phyloP scores from a whole-genome alignment of 2,797 vertebrate species.

The Carduelis carduelis region DNA sequence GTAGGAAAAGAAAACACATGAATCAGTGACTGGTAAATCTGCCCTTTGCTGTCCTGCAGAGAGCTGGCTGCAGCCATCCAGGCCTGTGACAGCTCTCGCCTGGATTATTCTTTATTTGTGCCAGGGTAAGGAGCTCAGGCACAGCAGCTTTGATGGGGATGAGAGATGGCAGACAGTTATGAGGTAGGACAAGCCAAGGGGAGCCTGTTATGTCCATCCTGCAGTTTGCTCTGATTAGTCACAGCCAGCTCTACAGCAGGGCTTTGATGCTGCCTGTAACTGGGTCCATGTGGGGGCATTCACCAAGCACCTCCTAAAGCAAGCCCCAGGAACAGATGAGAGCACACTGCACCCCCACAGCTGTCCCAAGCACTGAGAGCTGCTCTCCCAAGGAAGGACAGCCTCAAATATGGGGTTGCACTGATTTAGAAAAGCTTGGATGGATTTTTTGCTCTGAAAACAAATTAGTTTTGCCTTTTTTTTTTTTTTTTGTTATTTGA shows the following conservation, averaged over 20 bases:
- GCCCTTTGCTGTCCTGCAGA: neutral
- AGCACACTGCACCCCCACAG: neutral
- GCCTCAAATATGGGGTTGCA: neutral
- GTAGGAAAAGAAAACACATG: neutral
- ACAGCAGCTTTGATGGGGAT: conserved; percentile 12
- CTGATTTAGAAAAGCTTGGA: neutral
- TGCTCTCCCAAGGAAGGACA: neutral
- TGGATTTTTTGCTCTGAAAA: neutral
- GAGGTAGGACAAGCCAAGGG: conserved; percentile 25
- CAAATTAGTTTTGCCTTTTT: neutral
- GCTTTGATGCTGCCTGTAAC: neutral
- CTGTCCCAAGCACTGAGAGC: neutral
- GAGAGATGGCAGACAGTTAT: neutral
- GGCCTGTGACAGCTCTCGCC: neutral
- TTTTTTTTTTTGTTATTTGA: neutral
- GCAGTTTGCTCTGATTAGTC: neutral
- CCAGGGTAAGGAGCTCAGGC: neutral
- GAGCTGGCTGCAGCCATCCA: neutral
- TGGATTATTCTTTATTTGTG: conserved; percentile 11
- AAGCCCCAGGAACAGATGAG: neutral
- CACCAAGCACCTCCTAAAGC: neutral
- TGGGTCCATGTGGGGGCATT: no score
- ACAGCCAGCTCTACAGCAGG: neutral
- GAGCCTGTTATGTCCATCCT: neutral
- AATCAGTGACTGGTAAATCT: neutral